Evolutionary conservation across 37 sponge, comb jelly and placozoan species (phyloP), one percentile per base, ranked within the genome.

Genomic region (Eunapius fragilis): DNA sequence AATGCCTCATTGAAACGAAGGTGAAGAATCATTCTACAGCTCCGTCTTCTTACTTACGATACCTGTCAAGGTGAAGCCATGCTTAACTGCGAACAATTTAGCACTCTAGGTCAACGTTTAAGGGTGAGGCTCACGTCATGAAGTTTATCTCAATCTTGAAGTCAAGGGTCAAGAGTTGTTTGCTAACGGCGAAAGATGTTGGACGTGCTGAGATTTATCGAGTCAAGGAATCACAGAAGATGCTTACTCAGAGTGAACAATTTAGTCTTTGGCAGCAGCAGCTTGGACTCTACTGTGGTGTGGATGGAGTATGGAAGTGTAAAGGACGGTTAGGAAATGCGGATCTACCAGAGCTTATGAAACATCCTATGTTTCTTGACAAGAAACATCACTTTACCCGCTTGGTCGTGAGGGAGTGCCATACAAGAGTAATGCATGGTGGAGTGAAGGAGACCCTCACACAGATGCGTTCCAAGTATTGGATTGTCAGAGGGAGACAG

Each of bases 391-490:
- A 68, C 69, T 34, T 85, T 33, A 85, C 86, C 22, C 38, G 25
- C 33, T 71, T 85, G 41, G 48, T 85, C 25, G 79, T 85, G 37
- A 35, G 35, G 25, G 13, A 77, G 12, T 47, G 68, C 70, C 85
- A 85, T 35, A 31, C 31, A 36, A 25, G 72, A 13, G 48, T 85
- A 27, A 33, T 36, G 68, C 86, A 85, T 33, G 47, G 36, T 45
- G 85, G 76, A 31, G 73, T 70, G 27, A 82, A 82, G 37, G 83
- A 70, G 77, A 82, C 83, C 34, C 77, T 84, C 7, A 49, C 79
- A 31, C 71, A 85, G 45, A 12, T 85, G 26, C 31, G 86, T n/a
- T 68, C 78, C 10, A 27, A 5, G 67, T 85, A 70, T 38, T 85
- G 86, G 86, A 58, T 85, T 14, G 45, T 78, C 35, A 30, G 71